Evolutionary conservation across 1,140 invertebrate species (phyloP), one percentile per base, ranked within the genome.

Genomic region (Amphibalanus amphitrite): DNA sequence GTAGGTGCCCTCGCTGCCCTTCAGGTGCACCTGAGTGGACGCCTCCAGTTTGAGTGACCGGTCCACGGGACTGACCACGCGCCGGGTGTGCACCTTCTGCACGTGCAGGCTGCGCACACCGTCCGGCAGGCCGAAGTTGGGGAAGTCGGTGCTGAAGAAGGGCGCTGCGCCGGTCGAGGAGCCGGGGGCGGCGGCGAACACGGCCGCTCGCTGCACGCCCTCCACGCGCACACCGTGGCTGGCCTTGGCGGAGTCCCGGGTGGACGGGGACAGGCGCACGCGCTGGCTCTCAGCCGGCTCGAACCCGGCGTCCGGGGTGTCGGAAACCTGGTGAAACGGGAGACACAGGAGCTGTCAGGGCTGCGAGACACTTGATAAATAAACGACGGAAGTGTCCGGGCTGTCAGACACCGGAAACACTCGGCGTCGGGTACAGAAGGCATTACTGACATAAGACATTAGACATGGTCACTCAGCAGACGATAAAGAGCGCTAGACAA

Each of bases 81-180:
- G 83, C 75, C 87, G 87, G 0, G 89, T 88, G 75, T 86, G 86
- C 0, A 88, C 84, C 75, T 86, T 82, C 78, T 85, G 82, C 1
- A 90, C 85, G 28, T 87, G 81, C 0, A 92, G 79, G 74, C 86
- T 87, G 26, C 86, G 83, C 6, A 89, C 84, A 0, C 87, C 86
- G 33, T 82, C 82, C 0, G 88, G 85, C 30, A 92, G 80, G 65
- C 85, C 86, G 76, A 91, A 90, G 72, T 86, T 85, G 3, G 90
- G 87, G 70, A 85, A 85, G 29, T 82, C 81, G 0, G 90, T 91
- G 13, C 88, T 88, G 78, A 94, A 94, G 26, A 92, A 67, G 65
- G 26, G 28, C 1, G 10, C 23, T 4, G 23, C 26, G 0, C 26
- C 65, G 65, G 65, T 3, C 17, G 20, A 0, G 23, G 64, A 4